Base-by-base conservation (phyloP, 2,797 vertebrate species). In the Linurgus olivaceus region DNA sequence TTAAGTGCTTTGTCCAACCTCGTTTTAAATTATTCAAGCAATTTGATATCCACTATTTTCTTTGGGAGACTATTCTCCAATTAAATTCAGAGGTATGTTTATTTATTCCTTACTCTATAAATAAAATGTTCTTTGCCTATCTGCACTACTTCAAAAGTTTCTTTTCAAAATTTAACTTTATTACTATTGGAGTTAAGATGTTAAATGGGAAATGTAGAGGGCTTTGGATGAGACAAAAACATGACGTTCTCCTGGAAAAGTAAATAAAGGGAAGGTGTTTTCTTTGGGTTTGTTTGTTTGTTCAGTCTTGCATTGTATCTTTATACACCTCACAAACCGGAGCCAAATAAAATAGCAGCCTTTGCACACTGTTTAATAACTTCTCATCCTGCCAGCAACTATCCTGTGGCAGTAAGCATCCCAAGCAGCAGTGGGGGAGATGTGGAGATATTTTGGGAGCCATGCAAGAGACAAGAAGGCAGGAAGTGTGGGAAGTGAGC, bases 11-110 rank as follows among this genome's bases (percentile, higher is more conserved):
- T 90, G 58, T 90, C 59, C 87, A 78, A 79, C 58, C 50, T 86
- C 65, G 51, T 93, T 94, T 91, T 95, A 93, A 96, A 96, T 96
- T 92, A 95, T 92, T 95, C 37, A 95, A 67, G 67, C 38, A 89
- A 83, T 86, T 89, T 90, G 74, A 73, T 94, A 94, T 89, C 71
- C 42, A 52, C 13, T 67, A 14, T 74, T 95, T 94, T 89, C 95
- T 91, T 55, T 72, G 80, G 86, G 85, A 95, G 3, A 52, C 28
- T 88, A 58, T 28, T 86, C 71, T 79, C 40, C 26, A 95, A 16
- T 52, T 63, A 17, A 77, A 1, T 93, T 86, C 86, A 91, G 59
- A 84, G 35, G 28, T 75, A 76, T 33, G 10, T 54, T 85, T 94
- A 50, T 90, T 94, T 93, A 85, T 67, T 76, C 51, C 11, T 78